Base-by-base conservation (phyloP, 2,797 vertebrate species). In the Sebastolobus altivelis region DNA sequence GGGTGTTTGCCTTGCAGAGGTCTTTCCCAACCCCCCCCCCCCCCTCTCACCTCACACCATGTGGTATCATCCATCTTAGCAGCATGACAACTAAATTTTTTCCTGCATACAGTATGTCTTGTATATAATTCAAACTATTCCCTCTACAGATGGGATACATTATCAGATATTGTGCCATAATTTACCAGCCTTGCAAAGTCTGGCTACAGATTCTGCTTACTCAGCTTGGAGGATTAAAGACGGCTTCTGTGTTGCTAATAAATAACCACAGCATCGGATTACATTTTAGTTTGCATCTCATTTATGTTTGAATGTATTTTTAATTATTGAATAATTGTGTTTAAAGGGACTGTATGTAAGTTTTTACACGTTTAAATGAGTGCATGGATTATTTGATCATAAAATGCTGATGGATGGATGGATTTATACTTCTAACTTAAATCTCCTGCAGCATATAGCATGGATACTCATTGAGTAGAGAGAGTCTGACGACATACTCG, bases 51-150 rank as follows among this genome's bases (percentile, higher is more conserved):
- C 20, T 6, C 12, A 40, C 9, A 5, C 27, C 74, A 77, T 29
- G 40, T 80, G 74, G 16, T 76, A 65, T 68, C 31, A 75, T 72
- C 61, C 22, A 22, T 74, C 40, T 46, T n/a, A 59, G 76, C 80
- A 82, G n/a, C 55, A 4, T 37, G 20, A 65, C 16, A 75, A 67
- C 27, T 81, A 16, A 14, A 25, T 22, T 62, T 65, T 25, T 54
- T 27, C 49, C 18, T 58, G 9, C 29, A 52, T n/a, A 25, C 25
- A 25, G 25, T 25, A 40, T 56, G 22, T 43, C 16, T 52, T 13
- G 5, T 33, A 68, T 10, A 40, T 59, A 38, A 75, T 72, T 55
- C 16, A n/a, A 46, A n/a, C 29, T 68, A 1, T 35, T 73, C 1
- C 27, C 20, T 75, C 71, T 61, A 55, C 25, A 69, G 9, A 59